Base-by-base conservation (phyloP, 2,113 vertebrate genomes). In the Pteropus alecto region DNA sequence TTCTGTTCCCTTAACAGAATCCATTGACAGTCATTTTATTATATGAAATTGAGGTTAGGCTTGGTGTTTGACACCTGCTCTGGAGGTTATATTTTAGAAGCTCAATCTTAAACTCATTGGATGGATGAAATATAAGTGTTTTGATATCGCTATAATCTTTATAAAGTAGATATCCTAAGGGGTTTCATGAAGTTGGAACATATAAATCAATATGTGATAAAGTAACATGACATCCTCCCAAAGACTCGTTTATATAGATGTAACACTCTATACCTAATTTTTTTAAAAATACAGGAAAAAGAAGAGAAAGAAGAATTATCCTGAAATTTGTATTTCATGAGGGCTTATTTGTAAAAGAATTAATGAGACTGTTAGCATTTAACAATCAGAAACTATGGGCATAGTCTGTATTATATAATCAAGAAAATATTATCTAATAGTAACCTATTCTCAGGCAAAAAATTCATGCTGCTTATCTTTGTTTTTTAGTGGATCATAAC, bases 31-130 rank as follows among this genome's bases (percentile, higher is more conserved):
- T 15, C 93, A 58, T 96, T 96, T 71, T 88, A 38, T 78, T 41
- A 83, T 74, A 70, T 79, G 73, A 96, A 63, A 43, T 18, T 91
- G 73, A 97, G 30, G 85, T 96, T 22, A 97, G 73, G 38, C 41
- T 84, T 86, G 56, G 56, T 96, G 77, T 97, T 96, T 93, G 94
- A 77, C 96, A 97, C 92, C 63, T 95, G 73, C 68, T 95, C 56
- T 85, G 61, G 78, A 96, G 68, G 51, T 94, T 95, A 94, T 74
- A 92, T 90, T 97, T 96, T 94, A 95, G 93, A 97, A 94, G 68
- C 19, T 94, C 51, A 79, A 30, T 94, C 68, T 92, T 90, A 94
- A 95, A 88, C 63, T 78, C 74, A 84, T 60, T 71, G 33, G 67
- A 79, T 91, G 9, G 28, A 4, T 60, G 48, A 96, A 86, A 95